Conservation (phyloP, 1,140 invertebrate genomes). For the Steinernema khuongi region DNA sequence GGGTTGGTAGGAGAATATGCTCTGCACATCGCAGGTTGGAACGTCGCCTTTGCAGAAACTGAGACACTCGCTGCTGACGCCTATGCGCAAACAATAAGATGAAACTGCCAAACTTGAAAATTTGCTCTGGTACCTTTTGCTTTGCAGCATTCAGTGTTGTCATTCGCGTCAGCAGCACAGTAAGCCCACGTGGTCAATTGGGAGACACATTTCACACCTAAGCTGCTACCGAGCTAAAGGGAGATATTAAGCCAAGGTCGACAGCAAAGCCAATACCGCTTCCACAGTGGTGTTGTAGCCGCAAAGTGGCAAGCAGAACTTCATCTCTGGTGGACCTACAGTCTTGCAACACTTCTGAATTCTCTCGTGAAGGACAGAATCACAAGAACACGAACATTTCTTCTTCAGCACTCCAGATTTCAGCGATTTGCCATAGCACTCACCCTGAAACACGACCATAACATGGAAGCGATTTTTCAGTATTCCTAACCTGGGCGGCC, state of each 20-base stretch:
- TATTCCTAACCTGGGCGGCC: slow-evolving; percentile 35
- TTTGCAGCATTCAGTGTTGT: slow-evolving; percentile 53
- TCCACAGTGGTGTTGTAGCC: slow-evolving; percentile 54
- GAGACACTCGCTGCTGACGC: slow-evolving; percentile 47
- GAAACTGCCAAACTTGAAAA: background rate
- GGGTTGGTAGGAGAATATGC: slow-evolving; percentile 53
- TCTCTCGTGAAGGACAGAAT: slow-evolving; percentile 39
- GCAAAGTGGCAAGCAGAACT: slow-evolving; percentile 54
- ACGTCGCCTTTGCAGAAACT: slow-evolving; percentile 56
- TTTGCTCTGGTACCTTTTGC: slow-evolving; percentile 44
- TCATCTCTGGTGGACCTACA: slow-evolving; percentile 53
- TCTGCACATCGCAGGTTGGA: slow-evolving; percentile 53
- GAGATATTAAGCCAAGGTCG: background rate
- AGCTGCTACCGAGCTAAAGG: slow-evolving; percentile 42
- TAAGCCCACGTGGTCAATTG: slow-evolving; percentile 57
- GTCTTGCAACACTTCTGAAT: slow-evolving; percentile 53
- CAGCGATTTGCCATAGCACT: slow-evolving; percentile 51
- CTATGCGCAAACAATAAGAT: slow-evolving; percentile 21
- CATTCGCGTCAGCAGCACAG: slow-evolving; percentile 50
- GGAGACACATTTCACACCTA: slow-evolving; percentile 54
- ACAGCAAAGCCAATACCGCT: slow-evolving; percentile 35
- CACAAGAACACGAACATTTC: slow-evolving; percentile 49
- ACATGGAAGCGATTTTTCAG: background rate
- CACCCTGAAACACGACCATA: slow-evolving; percentile 22
- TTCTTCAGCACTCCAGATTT: slow-evolving; percentile 45